Evolutionary conservation across 2,888 invertebrate species (phyloP).

Genomic region (Sminthurinus aureus): DNA sequence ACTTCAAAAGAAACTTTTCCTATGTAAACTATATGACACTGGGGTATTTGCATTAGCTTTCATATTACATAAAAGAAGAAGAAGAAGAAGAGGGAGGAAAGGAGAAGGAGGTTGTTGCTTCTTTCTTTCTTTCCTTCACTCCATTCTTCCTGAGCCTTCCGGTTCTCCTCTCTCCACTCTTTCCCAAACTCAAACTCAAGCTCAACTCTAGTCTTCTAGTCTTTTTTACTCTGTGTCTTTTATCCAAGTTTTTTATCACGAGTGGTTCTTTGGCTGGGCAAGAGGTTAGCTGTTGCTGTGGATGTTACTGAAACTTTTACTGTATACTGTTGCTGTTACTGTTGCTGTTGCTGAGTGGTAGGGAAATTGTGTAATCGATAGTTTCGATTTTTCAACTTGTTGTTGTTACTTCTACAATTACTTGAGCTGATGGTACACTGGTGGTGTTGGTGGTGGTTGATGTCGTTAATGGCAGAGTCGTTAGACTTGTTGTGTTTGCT

Average conservation of each 20-base stretch:
- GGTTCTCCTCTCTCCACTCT: background rate
- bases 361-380: slow-evolving; percentile 48
- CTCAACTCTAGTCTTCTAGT: too few species aligned
- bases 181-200: too few species aligned
- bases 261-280: background rate
- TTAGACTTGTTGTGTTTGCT: background rate
- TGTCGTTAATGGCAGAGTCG: slow-evolving; percentile 26
- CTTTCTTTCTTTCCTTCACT: too few species aligned
- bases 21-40: too few species aligned
- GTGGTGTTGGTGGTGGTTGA: slow-evolving; percentile 24
- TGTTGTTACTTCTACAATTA: slow-evolving; percentile 54
- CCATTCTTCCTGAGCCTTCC: background rate
- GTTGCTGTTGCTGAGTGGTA: slow-evolving; percentile 16
- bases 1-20: too few species aligned
- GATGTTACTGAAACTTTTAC: background rate
- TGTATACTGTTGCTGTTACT: slow-evolving; percentile 14
- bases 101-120: too few species aligned
- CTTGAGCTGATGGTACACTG: slow-evolving; percentile 50
- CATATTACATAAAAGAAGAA: background rate
- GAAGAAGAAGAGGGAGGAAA: background rate
- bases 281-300: background rate
- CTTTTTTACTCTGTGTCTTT: too few species aligned
- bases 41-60: too few species aligned
- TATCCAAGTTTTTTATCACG: too few species aligned
- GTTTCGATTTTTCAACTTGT: slow-evolving; percentile 50